These are phyloP conservation scores for Eublepharis macularius DNA, from an alignment of 2,113 vertebrate genomes.

Conservation along the genomic window DNA sequence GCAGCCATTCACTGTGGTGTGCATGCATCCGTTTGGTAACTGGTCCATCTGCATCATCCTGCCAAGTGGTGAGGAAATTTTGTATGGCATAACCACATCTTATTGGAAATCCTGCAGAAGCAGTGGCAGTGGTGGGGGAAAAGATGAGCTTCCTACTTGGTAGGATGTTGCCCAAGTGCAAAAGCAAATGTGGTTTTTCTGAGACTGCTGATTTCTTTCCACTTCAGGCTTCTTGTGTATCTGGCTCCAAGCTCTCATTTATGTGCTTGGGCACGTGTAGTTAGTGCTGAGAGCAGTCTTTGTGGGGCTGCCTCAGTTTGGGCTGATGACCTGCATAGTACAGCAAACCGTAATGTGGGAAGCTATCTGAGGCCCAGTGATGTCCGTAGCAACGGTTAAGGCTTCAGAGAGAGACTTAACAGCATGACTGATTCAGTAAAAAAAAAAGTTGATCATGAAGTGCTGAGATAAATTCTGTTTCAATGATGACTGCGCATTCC, in stretches of 20 bases:
- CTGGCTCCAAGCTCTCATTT: conserved; percentile 2
- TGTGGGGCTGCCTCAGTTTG: not conserved
- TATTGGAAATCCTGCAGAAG: not conserved
- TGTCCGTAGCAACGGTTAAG: not conserved
- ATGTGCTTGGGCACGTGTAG: not conserved
- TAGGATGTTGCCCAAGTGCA: rapidly evolving
- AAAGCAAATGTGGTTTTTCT: conserved; percentile 23
- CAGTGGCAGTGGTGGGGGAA: too few species aligned
- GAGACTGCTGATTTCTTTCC: conserved; percentile 6
- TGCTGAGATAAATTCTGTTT: conserved; percentile 47
- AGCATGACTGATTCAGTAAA: not conserved
- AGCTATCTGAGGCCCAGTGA: not conserved
- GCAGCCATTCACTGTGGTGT: not conserved
- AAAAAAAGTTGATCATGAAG: conserved; percentile 28
- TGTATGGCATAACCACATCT: not conserved
- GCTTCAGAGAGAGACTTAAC: not conserved
- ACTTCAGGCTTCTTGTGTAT: not conserved
- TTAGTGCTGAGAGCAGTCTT: not conserved
- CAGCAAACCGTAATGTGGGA: not conserved
- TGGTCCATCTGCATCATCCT: not conserved
- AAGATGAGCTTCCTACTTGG: too few species aligned
- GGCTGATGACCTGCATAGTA: not conserved
- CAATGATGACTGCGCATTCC: conserved; percentile 25
- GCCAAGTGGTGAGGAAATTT: not conserved
- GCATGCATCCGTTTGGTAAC: not conserved